Base-by-base conservation (phyloP, 2,888 invertebrate species). In the Agrochola lychnidis region DNA sequence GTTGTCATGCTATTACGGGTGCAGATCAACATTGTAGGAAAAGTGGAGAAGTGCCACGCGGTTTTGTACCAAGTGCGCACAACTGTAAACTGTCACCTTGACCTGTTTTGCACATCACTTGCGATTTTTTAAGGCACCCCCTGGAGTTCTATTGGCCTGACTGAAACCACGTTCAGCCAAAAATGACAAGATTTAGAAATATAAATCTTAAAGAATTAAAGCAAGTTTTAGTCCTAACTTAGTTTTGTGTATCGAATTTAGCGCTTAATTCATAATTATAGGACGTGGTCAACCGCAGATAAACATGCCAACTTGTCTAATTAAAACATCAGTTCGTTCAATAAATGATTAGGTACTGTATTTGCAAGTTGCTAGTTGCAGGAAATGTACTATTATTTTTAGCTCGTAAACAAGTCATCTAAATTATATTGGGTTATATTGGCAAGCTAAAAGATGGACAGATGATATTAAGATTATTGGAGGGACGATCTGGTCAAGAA, bases 361-460 rank as follows among this genome's bases (percentile, higher is more conserved):
- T 45, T 63, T 53, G n/a, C 22, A n/a, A 51, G 25, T 45, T 59
- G 30, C 7, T 76, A 30, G 14, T 19, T 30, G 30, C 73, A 79
- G 80, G 66, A 62, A 67, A 56, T 73, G 0, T 42, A 40, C 36
- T 14, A 30, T 48, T 59, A 59, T 16, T 66, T 59, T 57, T 62
- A 69, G 53, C n/a, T 30, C 19, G 25, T 61, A 67, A 76, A 62
- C 36, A 70, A 48, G 16, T 56, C 40, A 22, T 30, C 6, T 48
- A 40, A 67, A 53, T 14, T 36, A 36, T 36, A 36, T 36, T 36
- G 10, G 16, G 14, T 30, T 14, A 51, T 51, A 51, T 51, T 30
- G 30, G 30, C 30, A 30, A 30, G 30, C 30, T 30, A 30, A 30
- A 30, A 30, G 30, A 30, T 30, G 30, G 30, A 30, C 30, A 30